Percentiles rank a stretch among this genome's conserved stretches.
Evolutionary conservation across 2,113 vertebrate species (phyloP).

Genomic region (Daubentonia madagascariensis): DNA sequence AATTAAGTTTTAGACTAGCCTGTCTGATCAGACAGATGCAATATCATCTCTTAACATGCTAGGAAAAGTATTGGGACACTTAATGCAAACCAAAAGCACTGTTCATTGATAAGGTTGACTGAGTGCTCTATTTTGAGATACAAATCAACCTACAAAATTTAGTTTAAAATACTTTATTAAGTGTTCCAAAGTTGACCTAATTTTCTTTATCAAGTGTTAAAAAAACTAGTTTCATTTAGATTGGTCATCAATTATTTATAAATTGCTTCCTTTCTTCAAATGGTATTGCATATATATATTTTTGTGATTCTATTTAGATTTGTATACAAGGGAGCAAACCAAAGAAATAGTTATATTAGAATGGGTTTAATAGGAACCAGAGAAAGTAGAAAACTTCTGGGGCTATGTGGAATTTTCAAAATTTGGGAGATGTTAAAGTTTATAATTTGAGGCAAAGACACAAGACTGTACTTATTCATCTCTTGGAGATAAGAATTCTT

Average conservation of each 20-base stretch:
- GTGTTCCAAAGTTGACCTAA: background rate
- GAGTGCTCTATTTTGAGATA: background rate
- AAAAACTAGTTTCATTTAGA: constrained; percentile 46
- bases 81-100: background rate
- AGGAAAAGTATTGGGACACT: constrained; percentile 55
- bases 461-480: background rate
- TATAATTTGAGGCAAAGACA: background rate
- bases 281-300: background rate
- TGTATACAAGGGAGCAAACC: background rate
- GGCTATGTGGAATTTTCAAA: background rate
- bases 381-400: background rate
- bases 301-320: constrained; percentile 53
- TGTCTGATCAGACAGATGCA: background rate
- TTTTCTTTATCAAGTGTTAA: background rate
- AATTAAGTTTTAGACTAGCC: constrained; percentile 42
- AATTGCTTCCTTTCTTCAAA: constrained; percentile 40
- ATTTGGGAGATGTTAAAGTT: background rate
- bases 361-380: background rate
- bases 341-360: background rate
- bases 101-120: constrained; percentile 25
- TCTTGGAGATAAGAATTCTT: background rate
- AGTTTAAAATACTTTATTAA: constrained; percentile 34
- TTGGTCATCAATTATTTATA: constrained; percentile 46
- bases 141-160: background rate
- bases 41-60: constrained; percentile 29